Percentiles rank a stretch among this genome's conserved stretches.
Evolutionary conservation across 1,140 invertebrate genomes (phyloP).

Genomic region (Eubasilissa regina): DNA sequence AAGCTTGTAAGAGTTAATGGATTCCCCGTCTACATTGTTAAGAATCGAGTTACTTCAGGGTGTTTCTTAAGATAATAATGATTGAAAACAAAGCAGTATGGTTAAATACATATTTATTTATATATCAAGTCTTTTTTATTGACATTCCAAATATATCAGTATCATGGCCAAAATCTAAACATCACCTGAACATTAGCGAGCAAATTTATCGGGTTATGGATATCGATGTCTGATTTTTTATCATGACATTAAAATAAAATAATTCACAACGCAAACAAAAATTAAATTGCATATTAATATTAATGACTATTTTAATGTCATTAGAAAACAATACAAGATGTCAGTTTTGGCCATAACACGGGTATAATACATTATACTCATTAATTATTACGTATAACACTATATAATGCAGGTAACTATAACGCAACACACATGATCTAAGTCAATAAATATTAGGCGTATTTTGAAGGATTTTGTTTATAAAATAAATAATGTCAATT

Average conservation of each 20-base stretch:
- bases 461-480: constrained; percentile 3
- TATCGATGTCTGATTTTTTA: no score
- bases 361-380: background rate
- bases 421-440: constrained; percentile 22
- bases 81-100: constrained; percentile 20
- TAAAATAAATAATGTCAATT: constrained; percentile 10
- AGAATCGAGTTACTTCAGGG: no score
- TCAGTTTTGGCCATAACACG: constrained; percentile 9
- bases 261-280: no score
- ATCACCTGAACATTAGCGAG: no score
- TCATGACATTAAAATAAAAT: no score
- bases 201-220: no score
- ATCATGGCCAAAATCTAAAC: constrained; percentile 4
- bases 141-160: constrained; percentile 21
- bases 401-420: constrained; percentile 43
- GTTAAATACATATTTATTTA: constrained; percentile 49
- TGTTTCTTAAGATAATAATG: no score
- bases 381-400: background rate
- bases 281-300: no score
- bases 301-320: no score
- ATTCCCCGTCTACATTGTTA: no score
- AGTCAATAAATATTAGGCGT: background rate
- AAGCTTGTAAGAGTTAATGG: no score
- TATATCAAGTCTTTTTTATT: constrained; percentile 48
- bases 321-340: no score